These are phyloP conservation scores for Amazona guildingii DNA, from an alignment of 2,113 vertebrate genomes.

Conservation along the genomic window DNA sequence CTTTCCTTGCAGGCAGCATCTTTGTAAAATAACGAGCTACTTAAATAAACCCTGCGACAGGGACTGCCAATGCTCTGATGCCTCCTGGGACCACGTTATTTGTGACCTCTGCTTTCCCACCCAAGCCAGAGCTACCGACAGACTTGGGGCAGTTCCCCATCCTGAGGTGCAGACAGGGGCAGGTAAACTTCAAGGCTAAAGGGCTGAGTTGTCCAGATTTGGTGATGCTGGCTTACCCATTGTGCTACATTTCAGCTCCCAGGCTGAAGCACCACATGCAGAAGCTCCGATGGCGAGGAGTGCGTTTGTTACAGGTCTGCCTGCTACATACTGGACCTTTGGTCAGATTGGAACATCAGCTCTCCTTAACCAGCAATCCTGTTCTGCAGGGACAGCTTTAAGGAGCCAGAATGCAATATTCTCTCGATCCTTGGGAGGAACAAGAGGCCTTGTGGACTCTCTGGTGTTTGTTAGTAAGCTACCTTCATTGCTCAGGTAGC, in stretches of 20 bases:
- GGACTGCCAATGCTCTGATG: neutral
- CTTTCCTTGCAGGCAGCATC: neutral
- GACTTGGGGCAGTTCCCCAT: neutral
- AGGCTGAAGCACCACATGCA: neutral
- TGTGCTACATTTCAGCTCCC: neutral
- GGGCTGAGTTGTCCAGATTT: neutral
- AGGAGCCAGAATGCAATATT: neutral
- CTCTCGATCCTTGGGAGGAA: neutral
- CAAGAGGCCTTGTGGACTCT: neutral
- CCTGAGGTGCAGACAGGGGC: neutral
- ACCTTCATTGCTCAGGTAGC: neutral
- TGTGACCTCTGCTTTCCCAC: neutral
- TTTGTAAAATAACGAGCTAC: neutral
- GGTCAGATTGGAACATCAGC: neutral
- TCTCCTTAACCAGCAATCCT: neutral
- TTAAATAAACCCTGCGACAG: neutral
- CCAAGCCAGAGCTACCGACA: neutral
- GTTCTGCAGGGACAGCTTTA: neutral
- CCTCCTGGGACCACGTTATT: neutral
- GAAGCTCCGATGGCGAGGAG: neutral
- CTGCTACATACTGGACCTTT: accelerated
- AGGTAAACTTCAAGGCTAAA: neutral
- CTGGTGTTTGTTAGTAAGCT: neutral
- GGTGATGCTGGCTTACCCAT: neutral
- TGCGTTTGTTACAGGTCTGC: accelerated